Conservation (phyloP, 2,888 invertebrate genomes). For the Macrostomum cliftonense region DNA sequence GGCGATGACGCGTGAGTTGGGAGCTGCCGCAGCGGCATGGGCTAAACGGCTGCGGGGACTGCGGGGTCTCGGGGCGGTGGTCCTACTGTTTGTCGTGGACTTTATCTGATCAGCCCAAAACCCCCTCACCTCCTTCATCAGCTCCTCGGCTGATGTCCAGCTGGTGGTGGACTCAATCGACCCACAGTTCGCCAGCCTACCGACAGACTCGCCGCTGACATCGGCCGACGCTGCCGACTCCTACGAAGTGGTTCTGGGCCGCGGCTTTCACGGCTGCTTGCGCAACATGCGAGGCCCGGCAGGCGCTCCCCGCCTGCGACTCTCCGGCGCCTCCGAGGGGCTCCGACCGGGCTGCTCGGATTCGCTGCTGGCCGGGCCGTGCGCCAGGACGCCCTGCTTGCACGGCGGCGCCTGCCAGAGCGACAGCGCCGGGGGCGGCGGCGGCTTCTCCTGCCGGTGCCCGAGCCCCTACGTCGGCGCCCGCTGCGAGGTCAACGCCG, state of each 20-base stretch:
- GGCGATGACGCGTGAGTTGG: too few relatives aligned
- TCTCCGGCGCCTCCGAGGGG: slow-evolving; percentile 60
- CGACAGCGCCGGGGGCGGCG: slow-evolving; percentile 52
- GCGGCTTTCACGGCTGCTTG: slow-evolving; percentile 46
- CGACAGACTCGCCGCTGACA: not conserved
- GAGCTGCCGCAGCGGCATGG: too few relatives aligned
- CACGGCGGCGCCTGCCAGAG: slow-evolving; percentile 79
- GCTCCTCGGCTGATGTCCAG: not conserved
- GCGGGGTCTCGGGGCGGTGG: too few relatives aligned
- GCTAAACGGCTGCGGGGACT: too few relatives aligned
- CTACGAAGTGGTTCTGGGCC: too few relatives aligned
- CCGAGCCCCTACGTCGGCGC: too few relatives aligned
- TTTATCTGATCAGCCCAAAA: too few relatives aligned
- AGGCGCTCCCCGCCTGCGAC: slow-evolving; percentile 24
- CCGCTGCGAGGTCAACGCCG: too few relatives aligned
- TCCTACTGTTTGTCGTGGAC: too few relatives aligned
- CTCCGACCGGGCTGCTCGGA: slow-evolving; percentile 10
- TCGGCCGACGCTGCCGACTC: slow-evolving; percentile 54
- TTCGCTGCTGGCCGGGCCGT: slow-evolving; percentile 54
- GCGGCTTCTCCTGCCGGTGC: too few relatives aligned
- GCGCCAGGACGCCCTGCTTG: slow-evolving; percentile 63
- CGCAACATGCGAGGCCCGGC: slow-evolving; percentile 52
- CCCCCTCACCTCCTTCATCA: too few relatives aligned
- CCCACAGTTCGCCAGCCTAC: not conserved
- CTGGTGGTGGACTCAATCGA: not conserved